Conservation (phyloP, 2,888 invertebrate genomes). For the Drosophila nr. perissopoda region DNA sequence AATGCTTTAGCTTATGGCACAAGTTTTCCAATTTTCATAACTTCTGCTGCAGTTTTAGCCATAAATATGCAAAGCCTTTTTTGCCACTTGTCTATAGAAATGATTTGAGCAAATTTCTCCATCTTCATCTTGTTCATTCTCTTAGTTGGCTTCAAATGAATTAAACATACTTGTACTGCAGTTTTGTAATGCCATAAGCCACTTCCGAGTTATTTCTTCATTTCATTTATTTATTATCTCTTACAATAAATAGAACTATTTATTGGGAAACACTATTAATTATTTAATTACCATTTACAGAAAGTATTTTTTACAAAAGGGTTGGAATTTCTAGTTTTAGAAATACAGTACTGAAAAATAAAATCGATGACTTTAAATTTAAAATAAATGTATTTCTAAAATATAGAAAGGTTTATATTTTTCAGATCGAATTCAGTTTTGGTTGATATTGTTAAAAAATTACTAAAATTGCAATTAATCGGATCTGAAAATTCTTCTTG, state of each 20-base stretch:
- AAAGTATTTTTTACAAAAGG: background rate
- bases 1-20: conserved; percentile 27
- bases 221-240: background rate
- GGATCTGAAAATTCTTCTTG: too few species aligned
- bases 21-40: conserved; percentile 75
- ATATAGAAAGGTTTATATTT: background rate
- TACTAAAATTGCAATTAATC: background rate
- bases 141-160: conserved; percentile 33
- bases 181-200: background rate
- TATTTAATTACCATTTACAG: background rate
- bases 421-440: background rate
- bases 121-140: conserved; percentile 18
- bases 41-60: conserved; percentile 63
- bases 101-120: conserved; percentile 14
- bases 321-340: background rate
- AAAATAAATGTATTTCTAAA: background rate
- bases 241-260: background rate
- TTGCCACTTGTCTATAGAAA: conserved; percentile 31
- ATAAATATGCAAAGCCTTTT: conserved; percentile 67
- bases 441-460: background rate
- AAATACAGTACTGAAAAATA: background rate
- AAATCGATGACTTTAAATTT: background rate
- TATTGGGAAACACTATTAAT: background rate
- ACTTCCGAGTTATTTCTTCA: background rate
- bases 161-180: conserved; percentile 6